These are phyloP conservation scores for Andrena praecox DNA, from an alignment of 2,888 invertebrate species.

Conservation along the genomic window DNA sequence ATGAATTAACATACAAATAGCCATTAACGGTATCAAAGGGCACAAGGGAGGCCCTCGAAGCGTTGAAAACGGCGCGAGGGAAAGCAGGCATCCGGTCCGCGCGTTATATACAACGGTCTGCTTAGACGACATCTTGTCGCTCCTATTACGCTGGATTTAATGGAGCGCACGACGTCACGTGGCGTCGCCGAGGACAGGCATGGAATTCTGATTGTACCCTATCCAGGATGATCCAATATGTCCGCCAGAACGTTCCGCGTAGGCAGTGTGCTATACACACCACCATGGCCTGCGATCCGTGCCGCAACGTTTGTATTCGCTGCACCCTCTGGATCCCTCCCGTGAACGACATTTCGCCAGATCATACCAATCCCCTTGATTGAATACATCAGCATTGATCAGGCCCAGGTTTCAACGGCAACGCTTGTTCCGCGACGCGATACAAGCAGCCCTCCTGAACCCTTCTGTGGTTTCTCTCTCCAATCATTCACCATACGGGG, in stretches of 20 bases:
- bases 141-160: constrained; percentile 78
- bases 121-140: constrained; percentile 73
- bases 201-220: constrained; percentile 81
- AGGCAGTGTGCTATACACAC: constrained; percentile 37
- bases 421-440: constrained; percentile 28
- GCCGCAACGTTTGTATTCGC: constrained; percentile 51
- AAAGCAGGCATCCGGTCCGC: constrained; percentile 60
- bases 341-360: constrained; percentile 75
- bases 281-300: constrained; percentile 20
- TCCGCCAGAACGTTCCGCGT: constrained; percentile 73
- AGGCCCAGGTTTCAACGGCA: constrained; percentile 44
- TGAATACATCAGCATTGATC: constrained; percentile 79
- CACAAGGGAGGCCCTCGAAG: neutral
- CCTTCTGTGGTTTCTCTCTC: neutral
- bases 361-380: constrained; percentile 78
- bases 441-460: neutral
- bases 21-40: constrained; percentile 42
- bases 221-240: constrained; percentile 81
- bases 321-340: constrained; percentile 44
- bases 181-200: constrained; percentile 67
- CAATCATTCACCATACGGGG: constrained; percentile 5
- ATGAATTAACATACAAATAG: constrained; percentile 54
- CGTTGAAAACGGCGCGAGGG: constrained; percentile 13
- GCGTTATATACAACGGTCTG: constrained; percentile 23
- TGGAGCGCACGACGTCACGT: constrained; percentile 76